These are phyloP conservation scores for Saccostrea glomerata DNA, from an alignment of 1,140 invertebrate species.

Conservation along the genomic window DNA sequence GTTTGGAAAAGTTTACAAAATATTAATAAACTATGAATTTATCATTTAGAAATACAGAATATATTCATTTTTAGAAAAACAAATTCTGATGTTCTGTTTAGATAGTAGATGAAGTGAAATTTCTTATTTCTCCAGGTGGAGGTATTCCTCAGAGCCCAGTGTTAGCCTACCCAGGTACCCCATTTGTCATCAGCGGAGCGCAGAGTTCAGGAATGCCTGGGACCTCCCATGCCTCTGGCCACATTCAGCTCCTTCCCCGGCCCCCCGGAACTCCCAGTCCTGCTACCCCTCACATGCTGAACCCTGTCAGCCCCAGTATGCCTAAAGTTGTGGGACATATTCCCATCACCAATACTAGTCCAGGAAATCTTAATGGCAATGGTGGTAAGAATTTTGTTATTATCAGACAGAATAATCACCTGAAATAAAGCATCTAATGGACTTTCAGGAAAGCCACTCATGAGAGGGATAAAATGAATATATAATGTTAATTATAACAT, in stretches of 20 bases:
- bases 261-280: conserved; percentile 21
- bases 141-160: conserved; percentile 3
- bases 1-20: too few species aligned
- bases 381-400: background rate
- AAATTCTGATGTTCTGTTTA: too few species aligned
- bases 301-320: background rate
- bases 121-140: background rate
- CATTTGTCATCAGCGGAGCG: conserved; percentile 17
- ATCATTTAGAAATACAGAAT: too few species aligned
- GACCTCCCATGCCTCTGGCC: background rate
- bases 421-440: too few species aligned
- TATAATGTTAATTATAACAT: too few species aligned
- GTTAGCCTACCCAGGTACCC: background rate
- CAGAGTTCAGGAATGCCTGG: background rate
- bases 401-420: too few species aligned
- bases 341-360: background rate
- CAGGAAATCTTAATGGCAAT: conserved; percentile 20
- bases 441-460: too few species aligned
- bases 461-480: too few species aligned
- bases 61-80: too few species aligned
- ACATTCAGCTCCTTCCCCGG: conserved; percentile 14
- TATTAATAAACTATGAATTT: too few species aligned
- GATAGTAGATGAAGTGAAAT: too few species aligned
- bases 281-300: conserved; percentile 3
- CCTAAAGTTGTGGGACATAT: background rate